Evolutionary conservation across 2,113 vertebrate species (phyloP), one percentile per base, ranked within the genome.

Genomic region (Polypterus bichir): DNA sequence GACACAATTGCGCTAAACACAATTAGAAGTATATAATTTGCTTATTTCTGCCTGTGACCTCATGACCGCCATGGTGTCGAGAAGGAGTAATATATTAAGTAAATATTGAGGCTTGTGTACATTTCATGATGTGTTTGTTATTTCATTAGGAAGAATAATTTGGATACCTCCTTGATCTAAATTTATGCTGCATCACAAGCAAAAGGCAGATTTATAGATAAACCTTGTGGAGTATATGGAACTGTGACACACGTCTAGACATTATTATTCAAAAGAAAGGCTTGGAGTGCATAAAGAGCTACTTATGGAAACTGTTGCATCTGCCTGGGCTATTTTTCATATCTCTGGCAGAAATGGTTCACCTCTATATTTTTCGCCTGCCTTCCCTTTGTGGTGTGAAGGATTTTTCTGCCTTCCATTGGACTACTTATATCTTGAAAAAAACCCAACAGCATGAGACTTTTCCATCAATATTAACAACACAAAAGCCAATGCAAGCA

Each of bases 401-500:
- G 49, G 54, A 52, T 7, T 58, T 66, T 66, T 48, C 7, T 49
- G 7, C 45, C 9, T 51, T 51, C 49, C 60, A 47, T 54, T 54
- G 49, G 59, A n/a, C 47, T 56, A 61, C 60, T 65, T 62, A 66
- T 51, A 7, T 51, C 45, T 49, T 6, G 59, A 55, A 57, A 10
- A 55, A 56, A 47, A 62, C 27, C 44, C 61, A 52, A 47, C 60
- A 58, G 60, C 60, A 52, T 59, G 60, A 58, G 59, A 9, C 62
- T 66, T 56, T 61, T 62, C 55, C 60, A 58, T 66, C 54, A 62
- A 44, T 53, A 62, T 66, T 58, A 54, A 46, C 55, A 47, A 52
- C 57, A 66, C 60, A 62, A 56, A 66, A 48, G 9, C 44, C 46
- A 62, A 52, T 62, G n/a, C 44, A 45, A 66, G 10, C 9, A 62